phyloP scores from a whole-genome alignment of 2,888 invertebrate genomes.

The Dicroscelio sp. region DNA sequence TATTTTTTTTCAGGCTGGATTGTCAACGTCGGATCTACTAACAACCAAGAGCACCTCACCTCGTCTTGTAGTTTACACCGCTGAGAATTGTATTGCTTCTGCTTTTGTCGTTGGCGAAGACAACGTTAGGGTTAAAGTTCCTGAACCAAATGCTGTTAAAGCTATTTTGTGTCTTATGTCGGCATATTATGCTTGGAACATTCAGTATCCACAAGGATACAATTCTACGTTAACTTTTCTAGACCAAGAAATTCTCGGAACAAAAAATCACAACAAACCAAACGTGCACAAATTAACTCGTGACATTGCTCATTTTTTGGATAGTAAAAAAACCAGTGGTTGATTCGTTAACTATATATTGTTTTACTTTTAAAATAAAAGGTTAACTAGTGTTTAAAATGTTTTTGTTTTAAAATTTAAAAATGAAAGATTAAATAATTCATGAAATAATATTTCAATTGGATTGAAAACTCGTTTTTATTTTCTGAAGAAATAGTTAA shows the following conservation, averaged over 20 bases:
- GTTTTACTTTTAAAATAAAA: too few relatives aligned
- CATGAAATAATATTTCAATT: too few relatives aligned
- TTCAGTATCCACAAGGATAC: constrained; percentile 28
- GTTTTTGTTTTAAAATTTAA: constrained; percentile 4
- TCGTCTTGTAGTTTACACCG: constrained; percentile 20
- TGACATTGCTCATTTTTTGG: not conserved
- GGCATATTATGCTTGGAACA: constrained; percentile 43
- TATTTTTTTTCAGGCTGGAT: constrained; percentile 21
- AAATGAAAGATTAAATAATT: too few relatives aligned
- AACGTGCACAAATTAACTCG: constrained; percentile 25
- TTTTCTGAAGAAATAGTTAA: too few relatives aligned
- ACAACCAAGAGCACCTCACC: not conserved
- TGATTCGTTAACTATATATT: too few relatives aligned
- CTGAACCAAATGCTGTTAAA: not conserved
- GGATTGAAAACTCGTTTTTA: too few relatives aligned
- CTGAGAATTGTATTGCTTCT: constrained; percentile 1
- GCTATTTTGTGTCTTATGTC: constrained; percentile 32
- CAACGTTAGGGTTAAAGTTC: constrained; percentile 17
- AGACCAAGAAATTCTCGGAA: constrained; percentile 20
- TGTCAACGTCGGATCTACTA: not conserved
- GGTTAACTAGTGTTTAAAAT: not conserved
- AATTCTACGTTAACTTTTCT: constrained; percentile 24
- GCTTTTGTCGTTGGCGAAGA: constrained; percentile 25
- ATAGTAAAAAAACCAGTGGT: constrained; percentile 12
- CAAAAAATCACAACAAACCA: not conserved